These are phyloP conservation scores for Leptosomus discolor DNA, from an alignment of 2,113 vertebrate species.

Conservation along the genomic window DNA sequence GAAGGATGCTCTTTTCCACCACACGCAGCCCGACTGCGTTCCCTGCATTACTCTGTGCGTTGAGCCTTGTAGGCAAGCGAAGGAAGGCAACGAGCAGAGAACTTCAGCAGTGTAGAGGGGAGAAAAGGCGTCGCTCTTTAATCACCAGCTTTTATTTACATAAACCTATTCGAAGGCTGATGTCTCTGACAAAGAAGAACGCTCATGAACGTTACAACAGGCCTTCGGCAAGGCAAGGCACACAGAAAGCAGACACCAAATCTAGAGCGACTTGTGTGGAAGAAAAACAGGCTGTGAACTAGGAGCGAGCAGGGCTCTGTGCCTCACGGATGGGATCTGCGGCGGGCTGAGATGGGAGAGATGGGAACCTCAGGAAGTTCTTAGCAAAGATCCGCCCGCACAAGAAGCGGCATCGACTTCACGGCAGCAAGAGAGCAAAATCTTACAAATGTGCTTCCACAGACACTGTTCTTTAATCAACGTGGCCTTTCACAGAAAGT, in stretches of 20 bases:
- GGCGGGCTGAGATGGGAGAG: neutral
- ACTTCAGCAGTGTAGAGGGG: neutral
- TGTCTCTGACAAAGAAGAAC: neutral
- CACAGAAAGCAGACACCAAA: neutral
- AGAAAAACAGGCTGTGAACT: neutral
- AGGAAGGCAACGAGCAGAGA: neutral
- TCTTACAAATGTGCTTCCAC: neutral
- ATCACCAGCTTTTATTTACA: neutral
- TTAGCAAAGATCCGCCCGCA: neutral
- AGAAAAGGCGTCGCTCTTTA: neutral
- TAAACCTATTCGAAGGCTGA: neutral
- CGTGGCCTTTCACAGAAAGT: neutral
- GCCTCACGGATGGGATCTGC: neutral
- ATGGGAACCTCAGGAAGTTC: neutral
- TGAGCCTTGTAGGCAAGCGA: rapidly evolving
- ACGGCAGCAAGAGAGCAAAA: neutral
- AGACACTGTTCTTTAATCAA: neutral
- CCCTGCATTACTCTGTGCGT: neutral
- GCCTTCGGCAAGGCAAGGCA: neutral
- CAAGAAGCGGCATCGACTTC: neutral
- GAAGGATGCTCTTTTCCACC: neutral
- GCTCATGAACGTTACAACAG: rapidly evolving
- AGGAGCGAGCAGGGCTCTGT: neutral
- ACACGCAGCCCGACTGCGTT: rapidly evolving
- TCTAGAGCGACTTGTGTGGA: neutral